Base-by-base conservation (phyloP, 2,113 vertebrate species). In the Nesospiza acunhae region DNA sequence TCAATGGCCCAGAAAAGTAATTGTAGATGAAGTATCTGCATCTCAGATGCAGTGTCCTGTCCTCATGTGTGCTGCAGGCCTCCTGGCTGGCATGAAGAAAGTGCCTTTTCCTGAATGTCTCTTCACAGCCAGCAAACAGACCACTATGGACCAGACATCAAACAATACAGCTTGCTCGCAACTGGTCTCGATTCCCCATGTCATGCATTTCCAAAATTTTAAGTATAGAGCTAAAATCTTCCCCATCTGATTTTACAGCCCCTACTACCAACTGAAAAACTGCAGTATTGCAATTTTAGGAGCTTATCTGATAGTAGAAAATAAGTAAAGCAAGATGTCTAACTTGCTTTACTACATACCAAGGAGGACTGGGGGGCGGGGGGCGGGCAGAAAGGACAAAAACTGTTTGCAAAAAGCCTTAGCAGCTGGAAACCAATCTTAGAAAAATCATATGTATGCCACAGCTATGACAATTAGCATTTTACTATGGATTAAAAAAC, bases 191-290 rank as follows among this genome's bases (percentile, higher is more conserved):
- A 18, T 9, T 22, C 20, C 15, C 26, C 11, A 13, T 1, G 10
- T 3, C 0, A 0, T 3, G 7, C 15, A 17, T 7, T 58, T 82
- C 26, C 3, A 0, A 49, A n/a, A 11, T 17, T 46, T 30, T 26
- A 73, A 72, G 27, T 49, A 73, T 1, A 15, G 64, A 90, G 68
- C 15, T 46, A 80, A 90, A 80, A 64, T 58, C 31, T 58, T 72
- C 52, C 50, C 35, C 28, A 62, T 44, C 22, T 67, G 27, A 56
- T 47, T 78, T 46, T 68, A 73, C 16, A 62, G 24, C 3, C 28
- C 8, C 6, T 47, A 14, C 9, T 24, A 10, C 3, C 2, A 4
- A 55, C 39, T 13, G 31, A 47, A 52, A 77, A 91, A 77, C 44
- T 6, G 8, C 23, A 59, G 1, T 7, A 16, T 1, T 37, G 11